Percentiles rank a stretch among this genome's conserved stretches.
Evolutionary conservation across 2,888 invertebrate genomes (phyloP).

Genomic region (Gerris lacustris): DNA sequence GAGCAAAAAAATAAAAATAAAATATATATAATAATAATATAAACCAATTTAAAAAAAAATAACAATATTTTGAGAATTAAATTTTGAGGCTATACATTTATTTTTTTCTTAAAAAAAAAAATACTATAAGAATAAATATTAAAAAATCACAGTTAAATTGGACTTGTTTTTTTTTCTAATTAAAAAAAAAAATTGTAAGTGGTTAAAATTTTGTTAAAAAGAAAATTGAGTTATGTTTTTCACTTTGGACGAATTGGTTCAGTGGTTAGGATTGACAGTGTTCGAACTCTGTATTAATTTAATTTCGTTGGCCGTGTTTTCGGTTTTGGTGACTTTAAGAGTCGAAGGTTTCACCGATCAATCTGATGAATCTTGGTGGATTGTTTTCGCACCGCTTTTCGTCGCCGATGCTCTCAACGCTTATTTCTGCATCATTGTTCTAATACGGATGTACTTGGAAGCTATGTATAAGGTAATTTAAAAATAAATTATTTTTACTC

Average conservation of each 20-base stretch:
- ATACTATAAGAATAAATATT: no score
- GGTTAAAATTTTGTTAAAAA: no score
- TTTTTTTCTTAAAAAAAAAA: no score
- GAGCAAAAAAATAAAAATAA: no score
- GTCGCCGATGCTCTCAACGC: conserved; percentile 83
- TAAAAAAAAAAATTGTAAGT: conserved; percentile 4
- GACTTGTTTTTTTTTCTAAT: background rate
- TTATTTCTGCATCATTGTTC: conserved; percentile 90
- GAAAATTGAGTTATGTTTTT: conserved; percentile 54
- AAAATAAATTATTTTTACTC: background rate
- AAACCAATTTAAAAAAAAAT: no score
- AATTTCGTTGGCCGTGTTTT: conserved; percentile 68
- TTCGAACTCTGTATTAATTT: conserved; percentile 91
- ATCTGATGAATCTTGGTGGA: conserved; percentile 61
- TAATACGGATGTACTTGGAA: conserved; percentile 80
- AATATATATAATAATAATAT: no score
- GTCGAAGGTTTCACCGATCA: conserved; percentile 36
- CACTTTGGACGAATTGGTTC: conserved; percentile 74
- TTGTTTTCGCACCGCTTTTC: conserved; percentile 81
- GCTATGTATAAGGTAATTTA: conserved; percentile 49
- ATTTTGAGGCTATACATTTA: no score
- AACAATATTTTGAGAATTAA: no score
- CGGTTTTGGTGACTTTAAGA: conserved; percentile 68
- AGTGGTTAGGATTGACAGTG: conserved; percentile 87
- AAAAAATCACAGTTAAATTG: no score